A percentile compares a stretch with the other conserved stretches of the same genome.
These are phyloP conservation scores for Mormyrus iriodes DNA, from an alignment of 2,113 vertebrate species.

Conservation along the genomic window DNA sequence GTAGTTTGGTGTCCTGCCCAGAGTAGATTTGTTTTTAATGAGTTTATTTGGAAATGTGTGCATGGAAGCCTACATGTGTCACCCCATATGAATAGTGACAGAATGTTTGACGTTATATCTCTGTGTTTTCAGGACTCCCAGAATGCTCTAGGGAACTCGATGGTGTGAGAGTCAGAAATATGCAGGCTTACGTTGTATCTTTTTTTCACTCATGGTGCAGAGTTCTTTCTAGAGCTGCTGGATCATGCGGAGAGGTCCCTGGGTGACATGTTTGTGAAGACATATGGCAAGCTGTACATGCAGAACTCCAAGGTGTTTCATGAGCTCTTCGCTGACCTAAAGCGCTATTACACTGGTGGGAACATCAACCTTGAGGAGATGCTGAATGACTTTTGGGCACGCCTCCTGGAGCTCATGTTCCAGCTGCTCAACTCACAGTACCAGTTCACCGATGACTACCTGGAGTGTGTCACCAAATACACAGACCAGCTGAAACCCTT, in stretches of 20 bases:
- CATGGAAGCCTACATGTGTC: too few species aligned
- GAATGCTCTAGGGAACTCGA: too few species aligned
- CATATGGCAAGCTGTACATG: conserved; percentile 76
- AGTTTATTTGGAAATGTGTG: too few species aligned
- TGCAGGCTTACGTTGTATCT: too few species aligned
- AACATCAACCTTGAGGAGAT: conserved; percentile 79
- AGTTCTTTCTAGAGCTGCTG: conserved; percentile 77
- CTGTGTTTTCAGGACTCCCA: too few species aligned
- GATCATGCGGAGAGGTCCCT: conserved; percentile 74
- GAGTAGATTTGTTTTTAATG: not conserved
- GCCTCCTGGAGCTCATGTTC: conserved; percentile 78
- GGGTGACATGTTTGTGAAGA: conserved; percentile 77
- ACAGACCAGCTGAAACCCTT: conserved; percentile 93
- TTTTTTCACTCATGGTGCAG: too few species aligned
- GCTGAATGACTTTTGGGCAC: conserved; percentile 80
- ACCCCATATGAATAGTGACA: too few species aligned
- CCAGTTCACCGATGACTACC: conserved; percentile 71
- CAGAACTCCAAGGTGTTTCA: conserved; percentile 81
- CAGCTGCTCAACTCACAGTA: conserved; percentile 80
- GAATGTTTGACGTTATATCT: too few species aligned
- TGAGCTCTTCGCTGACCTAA: conserved; percentile 76
- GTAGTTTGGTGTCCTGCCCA: not conserved
- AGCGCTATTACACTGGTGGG: conserved; percentile 73
- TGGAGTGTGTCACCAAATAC: conserved; percentile 88
- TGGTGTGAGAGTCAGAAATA: too few species aligned